Conservation (phyloP, 2,888 invertebrate genomes). For the Hydrotaea cyrtoneurina region DNA sequence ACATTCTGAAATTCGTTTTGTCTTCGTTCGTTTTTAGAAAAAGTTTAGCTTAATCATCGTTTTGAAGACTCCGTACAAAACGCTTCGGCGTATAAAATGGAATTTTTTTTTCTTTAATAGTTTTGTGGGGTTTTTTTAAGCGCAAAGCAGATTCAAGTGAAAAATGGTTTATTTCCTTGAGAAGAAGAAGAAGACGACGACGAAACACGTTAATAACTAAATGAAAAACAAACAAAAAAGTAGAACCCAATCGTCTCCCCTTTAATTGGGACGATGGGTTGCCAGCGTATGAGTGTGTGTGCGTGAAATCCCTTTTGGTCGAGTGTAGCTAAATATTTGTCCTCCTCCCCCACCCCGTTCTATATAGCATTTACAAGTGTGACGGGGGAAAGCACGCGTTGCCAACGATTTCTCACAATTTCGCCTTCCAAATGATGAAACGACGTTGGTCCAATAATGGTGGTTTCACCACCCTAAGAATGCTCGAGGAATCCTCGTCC, state of each 20-base stretch:
- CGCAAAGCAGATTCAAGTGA: slow-evolving; percentile 35
- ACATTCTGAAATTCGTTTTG: not conserved
- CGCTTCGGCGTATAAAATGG: slow-evolving; percentile 24
- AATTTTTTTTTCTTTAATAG: slow-evolving; percentile 47
- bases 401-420: slow-evolving; percentile 17
- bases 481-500: slow-evolving; percentile 88
- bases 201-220: slow-evolving; percentile 2
- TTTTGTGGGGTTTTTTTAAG: not conserved
- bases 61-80: slow-evolving; percentile 49
- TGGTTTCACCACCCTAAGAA: slow-evolving; percentile 85
- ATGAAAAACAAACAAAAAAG: not conserved
- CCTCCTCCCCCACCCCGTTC: not conserved
- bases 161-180: slow-evolving; percentile 18
- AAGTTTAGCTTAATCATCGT: slow-evolving; percentile 64
- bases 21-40: slow-evolving; percentile 32
- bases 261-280: not conserved
- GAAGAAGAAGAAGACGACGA: not conserved
- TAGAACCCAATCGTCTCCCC: not conserved
- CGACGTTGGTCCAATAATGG: slow-evolving; percentile 90
- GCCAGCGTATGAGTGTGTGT: not conserved
- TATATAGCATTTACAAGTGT: slow-evolving; percentile 25
- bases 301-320: not conserved
- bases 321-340: slow-evolving; percentile 17
- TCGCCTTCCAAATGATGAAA: slow-evolving; percentile 83
- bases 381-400: not conserved